phyloP scores from a whole-genome alignment of 2,888 invertebrate genomes.

The Leucania comma region DNA sequence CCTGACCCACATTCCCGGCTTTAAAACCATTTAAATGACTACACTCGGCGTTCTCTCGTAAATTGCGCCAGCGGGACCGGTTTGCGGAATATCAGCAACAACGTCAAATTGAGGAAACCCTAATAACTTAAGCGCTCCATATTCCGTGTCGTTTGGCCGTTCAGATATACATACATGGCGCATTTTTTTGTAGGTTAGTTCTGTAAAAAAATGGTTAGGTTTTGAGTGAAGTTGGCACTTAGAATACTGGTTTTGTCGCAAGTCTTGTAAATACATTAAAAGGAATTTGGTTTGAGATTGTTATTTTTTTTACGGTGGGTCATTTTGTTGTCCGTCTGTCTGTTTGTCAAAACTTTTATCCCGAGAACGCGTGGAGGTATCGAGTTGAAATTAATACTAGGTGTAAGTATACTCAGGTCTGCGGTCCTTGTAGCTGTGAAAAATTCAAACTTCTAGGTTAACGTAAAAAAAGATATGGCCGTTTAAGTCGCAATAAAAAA shows the following conservation, averaged over 20 bases:
- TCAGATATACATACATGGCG: conserved; percentile 58
- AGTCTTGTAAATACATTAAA: neutral
- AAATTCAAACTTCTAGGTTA: too few species aligned
- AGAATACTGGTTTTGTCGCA: neutral
- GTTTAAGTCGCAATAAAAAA: too few species aligned
- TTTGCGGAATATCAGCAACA: conserved; percentile 76
- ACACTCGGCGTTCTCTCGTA: conserved; percentile 31
- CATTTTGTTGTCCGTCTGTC: too few species aligned
- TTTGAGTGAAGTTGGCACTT: neutral
- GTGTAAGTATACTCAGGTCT: too few species aligned
- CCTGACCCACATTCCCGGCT: conserved; percentile 40
- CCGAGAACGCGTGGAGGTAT: too few species aligned
- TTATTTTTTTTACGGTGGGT: too few species aligned
- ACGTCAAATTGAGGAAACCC: conserved; percentile 81
- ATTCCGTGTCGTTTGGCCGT: conserved; percentile 65
- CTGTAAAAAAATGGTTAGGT: neutral
- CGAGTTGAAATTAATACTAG: too few species aligned
- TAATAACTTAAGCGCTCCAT: conserved; percentile 76
- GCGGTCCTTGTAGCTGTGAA: too few species aligned
- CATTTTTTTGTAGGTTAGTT: conserved; percentile 61
- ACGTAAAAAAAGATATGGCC: too few species aligned
- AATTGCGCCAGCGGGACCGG: conserved; percentile 68
- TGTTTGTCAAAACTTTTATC: too few species aligned
- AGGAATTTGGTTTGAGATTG: neutral
- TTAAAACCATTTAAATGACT: conserved; percentile 28